Base-by-base conservation (phyloP, 2,888 invertebrate species). In the Nomada fucata region DNA sequence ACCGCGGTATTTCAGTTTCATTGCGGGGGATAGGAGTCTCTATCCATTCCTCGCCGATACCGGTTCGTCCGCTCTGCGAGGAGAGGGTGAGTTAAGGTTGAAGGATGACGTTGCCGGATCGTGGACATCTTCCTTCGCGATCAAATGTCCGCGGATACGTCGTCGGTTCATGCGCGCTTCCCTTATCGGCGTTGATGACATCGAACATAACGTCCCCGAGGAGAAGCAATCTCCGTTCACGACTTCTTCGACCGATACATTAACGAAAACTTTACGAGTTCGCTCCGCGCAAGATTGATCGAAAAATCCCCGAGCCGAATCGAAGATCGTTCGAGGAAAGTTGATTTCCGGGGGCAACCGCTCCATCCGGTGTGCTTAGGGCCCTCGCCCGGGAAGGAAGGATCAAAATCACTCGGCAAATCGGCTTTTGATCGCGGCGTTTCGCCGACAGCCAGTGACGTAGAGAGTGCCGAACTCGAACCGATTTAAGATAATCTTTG, bases 381-480 rank as follows among this genome's bases (percentile, higher is more conserved):
- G 44, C 11, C 18, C 4, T n/a, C n/a, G 0, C 3, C 3, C 15
- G 15, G 20, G 50, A 18, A 7, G 26, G 20, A 4, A 36, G 55
- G 47, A 50, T 59, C 1, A 63, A 69, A 71, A 55, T 60, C 69
- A 23, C 23, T 57, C 2, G 55, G 61, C 57, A 71, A 81, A 86
- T 84, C 73, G 67, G n/a, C 53, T 60, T 76, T 64, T 57, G 76
- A 87, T 85, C 83, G 76, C 10, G 11, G 23, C 73, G 70, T 71
- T 86, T 76, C 76, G 83, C 76, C 83, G 83, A 85, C 85, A 72
- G 68, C 55, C 63, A 36, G 76, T 82, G 87, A 88, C 76, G 81
- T 65, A 88, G 76, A 36, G 5, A 36, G 87, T 83, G 76, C 63
- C 26, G n/a, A 44, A 36, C 69, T 60, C 64, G 65, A 73, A 70